Evolutionary conservation across 2,797 vertebrate genomes (phyloP).

Genomic region (Gymnothorax reevesii): DNA sequence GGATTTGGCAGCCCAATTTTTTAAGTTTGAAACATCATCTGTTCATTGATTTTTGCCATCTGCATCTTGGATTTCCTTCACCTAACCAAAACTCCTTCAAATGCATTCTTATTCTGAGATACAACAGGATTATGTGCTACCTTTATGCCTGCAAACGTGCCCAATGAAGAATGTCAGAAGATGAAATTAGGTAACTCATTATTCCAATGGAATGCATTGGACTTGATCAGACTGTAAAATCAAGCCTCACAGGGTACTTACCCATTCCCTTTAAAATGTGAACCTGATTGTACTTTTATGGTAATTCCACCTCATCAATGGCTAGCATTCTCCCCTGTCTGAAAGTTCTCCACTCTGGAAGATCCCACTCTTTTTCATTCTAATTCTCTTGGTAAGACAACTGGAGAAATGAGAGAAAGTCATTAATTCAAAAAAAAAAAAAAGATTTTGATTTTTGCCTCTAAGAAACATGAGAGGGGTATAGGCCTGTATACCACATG

Average conservation of each 20-base stretch:
- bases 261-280: slow-evolving; percentile 99
- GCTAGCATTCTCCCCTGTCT: slow-evolving; percentile 93
- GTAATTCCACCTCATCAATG: slow-evolving; percentile 97
- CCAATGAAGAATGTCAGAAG: slow-evolving; percentile 62
- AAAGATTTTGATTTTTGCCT: slow-evolving; percentile 89
- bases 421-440: slow-evolving; percentile 85
- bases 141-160: slow-evolving; percentile 75
- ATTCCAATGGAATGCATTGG: slow-evolving; percentile 97
- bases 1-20: not conserved
- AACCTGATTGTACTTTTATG: slow-evolving; percentile 99
- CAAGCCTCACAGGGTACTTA: slow-evolving; percentile 99
- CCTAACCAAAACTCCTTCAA: slow-evolving; percentile 57
- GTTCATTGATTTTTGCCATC: slow-evolving; percentile 65
- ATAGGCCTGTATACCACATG: not conserved
- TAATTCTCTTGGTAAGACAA: slow-evolving; percentile 96
- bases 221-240: slow-evolving; percentile 97
- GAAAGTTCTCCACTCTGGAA: slow-evolving; percentile 90
- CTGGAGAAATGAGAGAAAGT: slow-evolving; percentile 91
- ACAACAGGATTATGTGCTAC: slow-evolving; percentile 73
- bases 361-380: slow-evolving; percentile 96
- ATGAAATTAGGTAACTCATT: slow-evolving; percentile 83
- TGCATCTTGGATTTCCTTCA: slow-evolving; percentile 76
- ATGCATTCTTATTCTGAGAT: slow-evolving; percentile 45
- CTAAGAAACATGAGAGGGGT: not conserved
- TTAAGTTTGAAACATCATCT: slow-evolving; percentile 27